phyloP scores from a whole-genome alignment of 1,140 invertebrate species.

The Musca domestica region DNA sequence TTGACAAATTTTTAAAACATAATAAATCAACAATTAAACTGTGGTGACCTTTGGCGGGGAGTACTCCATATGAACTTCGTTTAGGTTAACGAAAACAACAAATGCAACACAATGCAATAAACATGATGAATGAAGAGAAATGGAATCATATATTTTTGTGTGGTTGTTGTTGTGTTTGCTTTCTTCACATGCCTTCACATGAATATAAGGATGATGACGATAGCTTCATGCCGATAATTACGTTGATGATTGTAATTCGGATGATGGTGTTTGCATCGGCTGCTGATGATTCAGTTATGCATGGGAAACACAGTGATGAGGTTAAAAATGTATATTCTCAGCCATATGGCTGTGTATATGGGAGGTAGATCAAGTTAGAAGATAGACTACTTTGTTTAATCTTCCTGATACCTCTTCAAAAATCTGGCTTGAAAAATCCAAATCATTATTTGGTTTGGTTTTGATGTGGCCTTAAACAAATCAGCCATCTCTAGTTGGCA shows the following conservation, averaged over 20 bases:
- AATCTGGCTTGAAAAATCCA: too few species aligned
- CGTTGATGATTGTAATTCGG: not conserved
- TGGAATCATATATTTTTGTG: not conserved
- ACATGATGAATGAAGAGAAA: constrained; percentile 19
- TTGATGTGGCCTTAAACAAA: too few species aligned
- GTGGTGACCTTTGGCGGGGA: constrained; percentile 9
- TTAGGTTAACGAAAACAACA: too few species aligned
- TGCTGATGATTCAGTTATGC: not conserved
- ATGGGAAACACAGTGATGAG: constrained; percentile 1
- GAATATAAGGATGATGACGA: not conserved
- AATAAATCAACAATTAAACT: constrained; percentile 22
- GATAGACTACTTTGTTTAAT: too few species aligned
- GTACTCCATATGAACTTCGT: constrained; percentile 9
- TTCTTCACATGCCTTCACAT: constrained; percentile 15
- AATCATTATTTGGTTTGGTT: too few species aligned
- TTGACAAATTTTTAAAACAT: constrained; percentile 23
- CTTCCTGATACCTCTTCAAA: too few species aligned
- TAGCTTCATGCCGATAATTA: not conserved
- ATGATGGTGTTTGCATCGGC: not conserved
- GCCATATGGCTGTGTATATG: too few species aligned
- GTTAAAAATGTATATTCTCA: too few species aligned
- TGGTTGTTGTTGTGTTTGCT: not conserved
- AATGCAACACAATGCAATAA: not conserved
- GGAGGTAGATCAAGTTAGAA: too few species aligned
- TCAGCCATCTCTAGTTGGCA: too few species aligned